Conservation (phyloP, 2,797 vertebrate genomes). For the Huso huso region DNA sequence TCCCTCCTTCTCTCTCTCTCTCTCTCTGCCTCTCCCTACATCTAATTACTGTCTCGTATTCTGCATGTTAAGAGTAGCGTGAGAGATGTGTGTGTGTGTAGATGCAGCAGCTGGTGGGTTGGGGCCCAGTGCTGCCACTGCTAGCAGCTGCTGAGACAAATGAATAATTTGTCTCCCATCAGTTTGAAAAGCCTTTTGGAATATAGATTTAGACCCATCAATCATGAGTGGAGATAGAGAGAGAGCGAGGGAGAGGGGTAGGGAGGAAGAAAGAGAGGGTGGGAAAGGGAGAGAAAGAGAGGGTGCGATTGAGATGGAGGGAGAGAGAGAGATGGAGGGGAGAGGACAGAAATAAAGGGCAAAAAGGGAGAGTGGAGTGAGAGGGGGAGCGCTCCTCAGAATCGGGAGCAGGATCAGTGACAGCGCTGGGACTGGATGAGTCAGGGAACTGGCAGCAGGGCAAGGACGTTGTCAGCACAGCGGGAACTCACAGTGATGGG, state of each 20-base stretch:
- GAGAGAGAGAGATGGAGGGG: conserved; percentile 5
- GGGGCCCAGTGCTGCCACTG: conserved; percentile 6
- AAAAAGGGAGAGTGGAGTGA: conserved; percentile 19
- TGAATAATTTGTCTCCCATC: conserved; percentile 16
- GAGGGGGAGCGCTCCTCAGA: conserved; percentile 16
- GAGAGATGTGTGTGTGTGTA: conserved; percentile 13
- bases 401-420: too few species aligned
- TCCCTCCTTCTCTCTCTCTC: conserved; percentile 27
- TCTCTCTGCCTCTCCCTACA: conserved; percentile 11
- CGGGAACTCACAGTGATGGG: too few species aligned
- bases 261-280: conserved; percentile 20
- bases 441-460: too few species aligned
- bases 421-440: too few species aligned
- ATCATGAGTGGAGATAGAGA: conserved; percentile 22
- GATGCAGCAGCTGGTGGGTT: conserved; percentile 19
- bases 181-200: conserved; percentile 18
- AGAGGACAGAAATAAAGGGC: not conserved
- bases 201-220: conserved; percentile 5
- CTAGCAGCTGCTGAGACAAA: conserved; percentile 14
- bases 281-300: conserved; percentile 30
- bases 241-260: conserved; percentile 27
- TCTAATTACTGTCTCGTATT: conserved; percentile 19
- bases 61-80: conserved; percentile 23
- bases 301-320: conserved; percentile 20
- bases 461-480: too few species aligned